Evolutionary conservation across 2,888 invertebrate genomes (phyloP).

Genomic region (Hyppa rectilinea): DNA sequence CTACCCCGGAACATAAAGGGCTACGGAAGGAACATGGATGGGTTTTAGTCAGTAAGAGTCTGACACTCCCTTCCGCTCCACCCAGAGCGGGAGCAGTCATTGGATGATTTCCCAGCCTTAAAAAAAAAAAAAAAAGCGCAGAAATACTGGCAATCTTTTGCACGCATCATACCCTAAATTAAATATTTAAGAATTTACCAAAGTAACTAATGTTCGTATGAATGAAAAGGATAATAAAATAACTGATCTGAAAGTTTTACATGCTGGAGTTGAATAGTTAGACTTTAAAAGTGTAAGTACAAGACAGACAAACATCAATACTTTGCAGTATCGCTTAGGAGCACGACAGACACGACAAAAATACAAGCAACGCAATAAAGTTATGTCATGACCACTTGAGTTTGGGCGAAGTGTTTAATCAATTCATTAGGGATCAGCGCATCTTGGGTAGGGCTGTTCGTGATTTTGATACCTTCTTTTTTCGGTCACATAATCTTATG

Average conservation of each 20-base stretch:
- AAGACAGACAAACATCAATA: background rate
- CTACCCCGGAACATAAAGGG: too few relatives aligned
- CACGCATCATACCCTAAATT: background rate
- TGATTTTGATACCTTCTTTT: slow-evolving; percentile 42
- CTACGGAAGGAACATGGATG: too few relatives aligned
- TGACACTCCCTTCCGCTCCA: too few relatives aligned
- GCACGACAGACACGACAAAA: slow-evolving; percentile 30
- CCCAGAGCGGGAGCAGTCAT: too few relatives aligned
- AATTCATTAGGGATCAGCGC: slow-evolving; percentile 77
- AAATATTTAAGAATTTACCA: background rate
- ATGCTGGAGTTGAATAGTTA: background rate
- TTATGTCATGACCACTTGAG: slow-evolving; percentile 50
- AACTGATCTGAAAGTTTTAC: background rate
- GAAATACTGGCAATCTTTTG: slow-evolving; percentile 12
- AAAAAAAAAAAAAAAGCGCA: too few relatives aligned
- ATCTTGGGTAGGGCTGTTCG: slow-evolving; percentile 36
- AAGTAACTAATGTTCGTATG: background rate
- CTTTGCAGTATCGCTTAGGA: background rate
- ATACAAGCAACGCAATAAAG: slow-evolving; percentile 48
- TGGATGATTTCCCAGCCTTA: too few relatives aligned
- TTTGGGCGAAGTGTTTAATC: slow-evolving; percentile 70
- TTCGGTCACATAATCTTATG: slow-evolving; percentile 26
- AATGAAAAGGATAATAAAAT: background rate
- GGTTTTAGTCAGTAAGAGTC: too few relatives aligned
- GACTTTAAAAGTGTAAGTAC: background rate